These are phyloP conservation scores for Cyanoramphus novaezelandiae DNA, from an alignment of 2,113 vertebrate species.

Conservation along the genomic window DNA sequence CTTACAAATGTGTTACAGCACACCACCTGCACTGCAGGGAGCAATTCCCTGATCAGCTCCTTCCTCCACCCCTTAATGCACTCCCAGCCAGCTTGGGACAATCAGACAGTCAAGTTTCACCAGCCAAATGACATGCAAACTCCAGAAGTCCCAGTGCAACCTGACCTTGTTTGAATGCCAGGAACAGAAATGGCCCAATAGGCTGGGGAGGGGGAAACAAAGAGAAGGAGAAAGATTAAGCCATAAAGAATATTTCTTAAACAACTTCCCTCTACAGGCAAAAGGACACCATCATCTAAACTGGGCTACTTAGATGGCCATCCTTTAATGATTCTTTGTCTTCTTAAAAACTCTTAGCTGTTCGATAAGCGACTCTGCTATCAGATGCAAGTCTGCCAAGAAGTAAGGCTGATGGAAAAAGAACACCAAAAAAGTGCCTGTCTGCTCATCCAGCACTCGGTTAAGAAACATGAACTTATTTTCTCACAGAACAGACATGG, in stretches of 20 bases:
- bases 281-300: background rate
- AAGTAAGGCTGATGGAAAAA: background rate
- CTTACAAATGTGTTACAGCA: background rate
- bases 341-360: background rate
- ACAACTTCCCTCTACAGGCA: background rate
- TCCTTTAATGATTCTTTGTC: accelerated
- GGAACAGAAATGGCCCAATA: background rate
- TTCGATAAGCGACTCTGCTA: background rate
- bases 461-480: background rate
- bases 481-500: background rate
- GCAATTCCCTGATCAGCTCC: background rate
- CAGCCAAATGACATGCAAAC: background rate
- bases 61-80: background rate
- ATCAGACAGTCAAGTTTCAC: background rate
- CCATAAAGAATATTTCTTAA: background rate
- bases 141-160: background rate
- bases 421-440: background rate
- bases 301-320: background rate
- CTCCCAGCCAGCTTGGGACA: background rate
- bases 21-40: background rate
- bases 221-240: background rate
- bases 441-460: background rate
- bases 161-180: background rate
- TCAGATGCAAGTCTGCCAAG: background rate
- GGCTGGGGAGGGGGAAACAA: background rate